Evolutionary conservation across 2,888 invertebrate species (phyloP), one percentile per base, ranked within the genome.

Genomic region (Drosophila kokeensis): DNA sequence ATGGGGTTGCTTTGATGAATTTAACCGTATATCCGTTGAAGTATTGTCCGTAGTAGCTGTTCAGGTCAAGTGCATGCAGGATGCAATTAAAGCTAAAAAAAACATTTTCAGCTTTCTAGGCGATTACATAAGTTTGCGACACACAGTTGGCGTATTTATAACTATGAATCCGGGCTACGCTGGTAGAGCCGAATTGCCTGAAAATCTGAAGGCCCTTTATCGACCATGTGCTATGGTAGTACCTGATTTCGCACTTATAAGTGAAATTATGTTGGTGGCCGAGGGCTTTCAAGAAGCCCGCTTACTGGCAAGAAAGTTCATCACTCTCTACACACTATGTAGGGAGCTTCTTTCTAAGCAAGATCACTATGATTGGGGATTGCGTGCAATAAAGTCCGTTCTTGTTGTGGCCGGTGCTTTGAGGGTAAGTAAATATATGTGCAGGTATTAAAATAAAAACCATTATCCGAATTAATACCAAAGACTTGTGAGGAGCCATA

Each of bases 91-190:
- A 91, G 94, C 95, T 50, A 96, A 97, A 89, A 98, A 97, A 92
- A 93, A 94, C 69, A 95, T 94, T 73, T 98, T 98, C 89, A 95
- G 96, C 83, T 98, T 99, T 92, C 95, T 97, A 93, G 98, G 98
- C 1, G 97, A 97, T 89, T 94, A 95, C 63, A 97, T 98, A 63
- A 92, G 93, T 30, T 93, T 98, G 18, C 94, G 96, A 55, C 94
- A 95, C 0, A 97, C 97, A 0, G 96, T 97, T 45, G 98, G 98
- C 2, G 96, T 98, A 94, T 99, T 98, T 90, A 98, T 99, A 69
- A 98, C 98, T 0, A 98, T 98, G 98, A 98, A 98, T 93, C 98
- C 98, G 0, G 98, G 98, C 24, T 98, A 98, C 92, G 98, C 98
- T 2, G 98, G 98, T 1, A 94, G 98, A 79, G 97, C 97, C 0